Evolutionary conservation across 2,113 vertebrate species (phyloP).

Genomic region (Struthio camelus): DNA sequence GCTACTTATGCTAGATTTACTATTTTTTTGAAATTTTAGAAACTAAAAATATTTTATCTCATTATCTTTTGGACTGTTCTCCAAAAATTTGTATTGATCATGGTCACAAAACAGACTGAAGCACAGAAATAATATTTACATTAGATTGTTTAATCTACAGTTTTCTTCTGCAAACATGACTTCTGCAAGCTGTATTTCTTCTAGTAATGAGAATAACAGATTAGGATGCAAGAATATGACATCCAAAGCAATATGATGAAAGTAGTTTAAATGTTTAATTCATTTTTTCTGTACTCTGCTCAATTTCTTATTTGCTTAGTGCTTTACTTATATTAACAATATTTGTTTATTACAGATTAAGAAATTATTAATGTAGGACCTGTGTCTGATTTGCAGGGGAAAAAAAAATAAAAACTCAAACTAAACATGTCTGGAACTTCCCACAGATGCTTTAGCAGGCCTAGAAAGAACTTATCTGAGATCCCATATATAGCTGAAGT

Average conservation of each 20-base stretch:
- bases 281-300: background rate
- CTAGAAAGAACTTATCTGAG: constrained; percentile 18
- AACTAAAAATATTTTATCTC: background rate
- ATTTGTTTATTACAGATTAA: background rate
- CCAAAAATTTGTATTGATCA: background rate
- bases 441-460: constrained; percentile 7
- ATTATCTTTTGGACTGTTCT: background rate
- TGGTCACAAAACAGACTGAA: background rate
- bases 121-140: background rate
- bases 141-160: background rate
- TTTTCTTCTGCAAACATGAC: background rate
- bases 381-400: background rate
- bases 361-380: background rate
- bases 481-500: constrained; percentile 21
- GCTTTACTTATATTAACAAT: background rate
- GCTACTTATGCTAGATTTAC: background rate
- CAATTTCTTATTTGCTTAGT: background rate
- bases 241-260: background rate
- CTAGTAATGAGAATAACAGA: background rate
- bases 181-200: background rate
- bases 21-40: background rate
- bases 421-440: constrained; percentile 16
- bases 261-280: background rate
- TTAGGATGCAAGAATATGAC: background rate
- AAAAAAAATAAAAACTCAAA: background rate